Evolutionary conservation across 2,797 vertebrate genomes (phyloP).

Genomic region (Tarsius wallacei): DNA sequence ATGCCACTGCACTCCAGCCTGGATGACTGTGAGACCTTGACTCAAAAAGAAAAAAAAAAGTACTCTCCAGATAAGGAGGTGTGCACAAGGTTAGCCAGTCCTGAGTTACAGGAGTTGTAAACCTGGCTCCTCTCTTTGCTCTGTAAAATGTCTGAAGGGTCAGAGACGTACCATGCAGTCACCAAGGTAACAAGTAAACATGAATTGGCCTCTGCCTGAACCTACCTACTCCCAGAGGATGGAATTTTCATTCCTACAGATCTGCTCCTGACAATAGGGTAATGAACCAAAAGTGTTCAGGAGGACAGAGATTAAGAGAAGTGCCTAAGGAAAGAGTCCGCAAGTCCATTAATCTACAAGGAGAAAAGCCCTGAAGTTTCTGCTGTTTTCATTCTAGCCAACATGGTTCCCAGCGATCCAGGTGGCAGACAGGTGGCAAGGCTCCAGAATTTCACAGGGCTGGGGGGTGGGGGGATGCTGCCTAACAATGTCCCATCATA

Average conservation of each 20-base stretch:
- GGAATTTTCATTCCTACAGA: conserved; percentile 31
- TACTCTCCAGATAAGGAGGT: background rate
- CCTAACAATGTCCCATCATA: background rate
- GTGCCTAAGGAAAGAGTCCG: conserved; percentile 21
- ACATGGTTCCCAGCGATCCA: background rate
- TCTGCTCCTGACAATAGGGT: background rate
- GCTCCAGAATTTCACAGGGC: background rate
- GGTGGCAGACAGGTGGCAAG: background rate
- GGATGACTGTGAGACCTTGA: background rate
- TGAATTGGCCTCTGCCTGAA: background rate
- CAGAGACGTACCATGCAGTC: background rate
- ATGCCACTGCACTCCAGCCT: background rate
- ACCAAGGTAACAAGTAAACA: background rate
- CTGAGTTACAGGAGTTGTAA: background rate
- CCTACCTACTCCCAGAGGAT: background rate
- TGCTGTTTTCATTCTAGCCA: conserved; percentile 8
- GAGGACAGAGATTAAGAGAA: background rate
- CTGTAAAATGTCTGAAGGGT: background rate
- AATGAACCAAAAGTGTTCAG: background rate
- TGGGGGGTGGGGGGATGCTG: background rate
- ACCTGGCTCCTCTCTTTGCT: background rate
- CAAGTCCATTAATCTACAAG: background rate
- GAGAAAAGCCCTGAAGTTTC: conserved; percentile 1
- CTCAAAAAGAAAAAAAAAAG: background rate
- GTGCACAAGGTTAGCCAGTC: background rate